Percentiles rank a stretch among this genome's conserved stretches.
phyloP scores from a whole-genome alignment of 2,888 invertebrate genomes.

The Synergus itoensis region DNA sequence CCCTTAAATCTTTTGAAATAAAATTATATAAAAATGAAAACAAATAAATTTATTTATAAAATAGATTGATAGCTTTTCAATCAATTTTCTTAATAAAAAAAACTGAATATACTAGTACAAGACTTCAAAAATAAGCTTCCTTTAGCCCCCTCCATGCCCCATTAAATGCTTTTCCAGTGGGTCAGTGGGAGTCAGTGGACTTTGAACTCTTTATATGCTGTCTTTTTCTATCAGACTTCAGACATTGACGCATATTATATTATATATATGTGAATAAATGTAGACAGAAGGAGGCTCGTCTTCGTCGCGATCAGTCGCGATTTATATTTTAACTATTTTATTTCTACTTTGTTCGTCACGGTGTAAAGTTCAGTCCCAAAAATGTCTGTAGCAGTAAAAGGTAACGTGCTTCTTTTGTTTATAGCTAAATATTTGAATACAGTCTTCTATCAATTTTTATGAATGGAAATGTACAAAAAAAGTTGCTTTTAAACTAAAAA shows the following conservation, averaged over 20 bases:
- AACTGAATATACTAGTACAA: too few relatives aligned
- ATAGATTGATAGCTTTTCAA: background rate
- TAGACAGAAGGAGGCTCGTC: background rate
- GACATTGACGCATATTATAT: too few relatives aligned
- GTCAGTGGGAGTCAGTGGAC: constrained; percentile 5
- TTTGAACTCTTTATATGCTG: constrained; percentile 11
- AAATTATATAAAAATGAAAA: too few relatives aligned
- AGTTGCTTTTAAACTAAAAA: background rate
- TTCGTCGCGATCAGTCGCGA: background rate
- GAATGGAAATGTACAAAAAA: background rate
- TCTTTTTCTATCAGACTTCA: background rate
- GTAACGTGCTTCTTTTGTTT: constrained; percentile 43
- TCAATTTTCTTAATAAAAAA: too few relatives aligned
- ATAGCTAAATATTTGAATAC: background rate
- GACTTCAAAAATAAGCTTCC: background rate
- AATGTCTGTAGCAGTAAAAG: constrained; percentile 58
- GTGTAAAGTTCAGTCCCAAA: constrained; percentile 19
- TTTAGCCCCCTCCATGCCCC: background rate
- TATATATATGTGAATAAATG: background rate
- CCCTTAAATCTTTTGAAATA: too few relatives aligned
- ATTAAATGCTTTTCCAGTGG: background rate
- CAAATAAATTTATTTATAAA: background rate
- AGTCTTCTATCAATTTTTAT: background rate
- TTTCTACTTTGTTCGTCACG: constrained; percentile 13
- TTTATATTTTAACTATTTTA: constrained; percentile 16